Percentiles rank a stretch among this genome's conserved stretches.
Conservation (phyloP, 2,797 vertebrate genomes). For the Rhinoraja longicauda region DNA sequence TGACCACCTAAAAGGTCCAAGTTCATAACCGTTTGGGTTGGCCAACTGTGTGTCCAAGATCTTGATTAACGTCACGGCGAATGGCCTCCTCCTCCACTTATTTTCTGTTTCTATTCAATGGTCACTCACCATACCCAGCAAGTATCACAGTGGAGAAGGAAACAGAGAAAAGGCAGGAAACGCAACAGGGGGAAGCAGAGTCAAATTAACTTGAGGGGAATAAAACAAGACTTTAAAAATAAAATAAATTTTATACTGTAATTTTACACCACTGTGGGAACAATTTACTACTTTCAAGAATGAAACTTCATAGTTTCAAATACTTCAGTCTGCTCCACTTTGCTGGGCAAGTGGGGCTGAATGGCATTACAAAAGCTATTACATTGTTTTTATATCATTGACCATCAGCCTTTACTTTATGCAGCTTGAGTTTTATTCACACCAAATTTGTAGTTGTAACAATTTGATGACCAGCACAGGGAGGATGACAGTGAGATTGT, state of each 20-base stretch:
- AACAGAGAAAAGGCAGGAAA: not conserved
- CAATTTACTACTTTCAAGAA: not conserved
- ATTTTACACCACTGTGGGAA: too few species aligned
- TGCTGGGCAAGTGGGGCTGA: not conserved
- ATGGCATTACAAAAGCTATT: not conserved
- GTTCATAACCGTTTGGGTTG: not conserved
- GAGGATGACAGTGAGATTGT: not conserved
- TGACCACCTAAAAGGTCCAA: not conserved
- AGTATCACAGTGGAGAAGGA: not conserved
- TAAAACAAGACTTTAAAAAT: not conserved
- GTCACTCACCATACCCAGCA: not conserved
- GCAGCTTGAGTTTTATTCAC: not conserved
- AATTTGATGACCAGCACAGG: not conserved
- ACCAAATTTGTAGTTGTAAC: not conserved
- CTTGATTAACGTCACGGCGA: not conserved
- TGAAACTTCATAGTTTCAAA: not conserved
- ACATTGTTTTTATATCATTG: not conserved
- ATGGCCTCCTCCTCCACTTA: too few species aligned
- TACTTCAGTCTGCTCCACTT: not conserved
- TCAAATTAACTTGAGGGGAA: not conserved
- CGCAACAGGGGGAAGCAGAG: not conserved
- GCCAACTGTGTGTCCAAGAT: not conserved
- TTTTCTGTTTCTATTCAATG: not conserved
- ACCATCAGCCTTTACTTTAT: not conserved
- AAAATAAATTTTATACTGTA: not conserved